Percentiles rank a stretch among this genome's conserved stretches.
These are phyloP conservation scores for Nasalis larvatus DNA, from an alignment of 2,113 vertebrate species.

Conservation along the genomic window DNA sequence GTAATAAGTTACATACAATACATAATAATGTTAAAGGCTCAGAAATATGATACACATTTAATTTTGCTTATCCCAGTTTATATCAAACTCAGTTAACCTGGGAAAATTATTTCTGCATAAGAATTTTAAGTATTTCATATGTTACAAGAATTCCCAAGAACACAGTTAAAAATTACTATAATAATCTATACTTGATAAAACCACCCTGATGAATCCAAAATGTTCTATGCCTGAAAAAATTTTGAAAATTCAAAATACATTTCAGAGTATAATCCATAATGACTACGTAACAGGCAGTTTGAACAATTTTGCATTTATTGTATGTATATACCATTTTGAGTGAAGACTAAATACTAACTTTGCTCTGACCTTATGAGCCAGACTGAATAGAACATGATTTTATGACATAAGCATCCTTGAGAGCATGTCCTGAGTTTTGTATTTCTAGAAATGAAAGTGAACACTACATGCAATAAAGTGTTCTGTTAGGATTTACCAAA, in stretches of 20 bases:
- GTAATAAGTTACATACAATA: not conserved
- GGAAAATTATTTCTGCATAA: not conserved
- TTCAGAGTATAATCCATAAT: not conserved
- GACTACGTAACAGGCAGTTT: not conserved
- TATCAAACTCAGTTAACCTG: not conserved
- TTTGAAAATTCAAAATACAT: not conserved
- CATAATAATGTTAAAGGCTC: not conserved
- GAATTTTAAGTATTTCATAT: not conserved
- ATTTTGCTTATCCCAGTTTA: not conserved
- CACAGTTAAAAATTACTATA: not conserved
- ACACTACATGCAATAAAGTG: not conserved
- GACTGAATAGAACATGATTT: not conserved
- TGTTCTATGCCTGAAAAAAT: not conserved
- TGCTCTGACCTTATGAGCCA: not conserved
- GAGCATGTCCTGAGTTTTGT: not conserved
- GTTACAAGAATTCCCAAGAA: not conserved
- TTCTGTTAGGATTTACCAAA: not conserved
- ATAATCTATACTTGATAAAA: not conserved
- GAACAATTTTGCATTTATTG: not conserved
- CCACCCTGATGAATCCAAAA: not conserved
- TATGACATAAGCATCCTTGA: not conserved
- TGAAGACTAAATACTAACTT: not conserved
- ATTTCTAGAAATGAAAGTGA: conserved; percentile 6
- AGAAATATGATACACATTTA: not conserved
- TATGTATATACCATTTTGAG: not conserved